These are phyloP conservation scores for Oxyura jamaicensis DNA, from an alignment of 2,113 vertebrate species.

Conservation along the genomic window DNA sequence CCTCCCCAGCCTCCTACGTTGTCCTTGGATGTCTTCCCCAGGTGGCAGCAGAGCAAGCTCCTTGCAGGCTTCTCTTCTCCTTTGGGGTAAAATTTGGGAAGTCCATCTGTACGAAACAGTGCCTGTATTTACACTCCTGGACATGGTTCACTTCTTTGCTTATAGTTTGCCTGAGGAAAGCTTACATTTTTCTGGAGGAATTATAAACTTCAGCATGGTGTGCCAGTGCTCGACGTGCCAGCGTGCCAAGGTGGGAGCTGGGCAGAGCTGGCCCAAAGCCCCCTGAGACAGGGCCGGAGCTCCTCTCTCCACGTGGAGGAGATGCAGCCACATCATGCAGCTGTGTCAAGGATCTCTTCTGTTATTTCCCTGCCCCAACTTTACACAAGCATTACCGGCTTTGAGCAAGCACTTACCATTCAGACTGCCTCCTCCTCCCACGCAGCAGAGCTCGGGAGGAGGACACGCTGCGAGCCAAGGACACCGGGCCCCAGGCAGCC, in stretches of 20 bases:
- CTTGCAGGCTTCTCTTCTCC: neutral
- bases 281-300: fast-evolving
- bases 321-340: neutral
- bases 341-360: neutral
- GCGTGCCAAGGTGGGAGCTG: neutral
- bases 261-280: neutral
- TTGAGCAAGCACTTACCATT: neutral
- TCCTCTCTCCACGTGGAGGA: neutral
- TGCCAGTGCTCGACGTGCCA: fast-evolving
- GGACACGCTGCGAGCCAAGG: neutral
- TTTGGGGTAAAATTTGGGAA: neutral
- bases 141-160: neutral
- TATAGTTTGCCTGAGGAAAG: neutral
- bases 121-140: neutral
- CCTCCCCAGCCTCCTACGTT: neutral
- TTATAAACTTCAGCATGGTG: fast-evolving
- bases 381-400: neutral
- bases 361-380: neutral
- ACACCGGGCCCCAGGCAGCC: neutral
- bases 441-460: neutral
- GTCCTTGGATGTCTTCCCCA: fast-evolving
- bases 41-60: fast-evolving
- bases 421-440: neutral
- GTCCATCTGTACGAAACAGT: neutral
- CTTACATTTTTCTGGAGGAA: neutral